Base-by-base conservation (phyloP, 2,888 invertebrate genomes). In the Dicyrtomina minuta region DNA sequence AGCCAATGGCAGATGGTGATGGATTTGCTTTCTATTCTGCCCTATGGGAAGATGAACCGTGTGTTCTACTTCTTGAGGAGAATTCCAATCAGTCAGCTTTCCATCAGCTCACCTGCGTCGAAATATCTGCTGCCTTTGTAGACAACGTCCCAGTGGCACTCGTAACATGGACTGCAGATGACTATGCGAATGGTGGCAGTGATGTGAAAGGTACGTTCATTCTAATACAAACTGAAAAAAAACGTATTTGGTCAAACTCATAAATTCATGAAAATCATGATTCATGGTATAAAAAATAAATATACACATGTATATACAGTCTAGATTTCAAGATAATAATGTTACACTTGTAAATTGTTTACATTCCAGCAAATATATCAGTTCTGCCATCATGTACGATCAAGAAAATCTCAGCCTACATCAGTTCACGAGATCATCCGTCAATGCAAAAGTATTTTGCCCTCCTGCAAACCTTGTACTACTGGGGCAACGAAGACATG, bases 11-110 rank as follows among this genome's bases (percentile, higher is more conserved):
- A 13, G 59, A 71, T 5, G 78, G 78, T 60, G 72, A 70, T 33
- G 74, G 76, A 10, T 78, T 71, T 51, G 76, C 72, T 44, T 74
- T 76, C 60, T 77, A 77, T 39, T 69, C 75, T 27, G 75, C 78
- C 1, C 49, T 72, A 20, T 66, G 74, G 71, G 72, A 75, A 70
- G 74, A 74, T 51, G 75, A 75, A 56, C 71, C 72, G 27, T 74
- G 74, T 51, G 67, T 72, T 12, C 70, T 78, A n/a, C 65, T 78
- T 3, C 60, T 78, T 24, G 74, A 77, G 67, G 77, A 77, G 60
- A 66, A 51, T 55, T 59, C 20, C 20, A 62, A 22, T 26, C 51
- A 51, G 17, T 26, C 39, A 13, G 44, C 69, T 17, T 66, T 22
- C 10, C 71, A 74, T n/a, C 71, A 76, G 66, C 74, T 77, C 60